These are phyloP conservation scores for Anagyrus pseudococci DNA, from an alignment of 2,888 invertebrate species.

Conservation along the genomic window DNA sequence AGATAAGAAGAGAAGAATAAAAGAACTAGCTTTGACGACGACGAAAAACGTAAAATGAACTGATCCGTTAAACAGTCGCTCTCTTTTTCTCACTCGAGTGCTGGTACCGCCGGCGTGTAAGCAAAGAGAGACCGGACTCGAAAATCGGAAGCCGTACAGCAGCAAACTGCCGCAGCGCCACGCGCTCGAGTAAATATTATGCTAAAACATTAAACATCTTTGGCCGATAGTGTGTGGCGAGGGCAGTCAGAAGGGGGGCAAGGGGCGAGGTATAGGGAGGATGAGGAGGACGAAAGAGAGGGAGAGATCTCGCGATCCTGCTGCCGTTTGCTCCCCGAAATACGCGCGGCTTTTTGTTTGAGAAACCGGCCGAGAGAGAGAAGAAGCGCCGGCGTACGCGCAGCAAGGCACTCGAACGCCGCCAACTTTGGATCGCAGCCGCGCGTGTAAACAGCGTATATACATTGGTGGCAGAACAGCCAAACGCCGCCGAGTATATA, in stretches of 20 bases:
- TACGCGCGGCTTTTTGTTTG: neutral
- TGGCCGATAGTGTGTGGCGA: conserved; percentile 43
- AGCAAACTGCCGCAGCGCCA: conserved; percentile 35
- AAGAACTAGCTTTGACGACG: too few relatives aligned
- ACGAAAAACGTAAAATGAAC: too few relatives aligned
- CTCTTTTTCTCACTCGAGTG: too few relatives aligned
- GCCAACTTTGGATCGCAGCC: neutral
- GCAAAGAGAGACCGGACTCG: neutral
- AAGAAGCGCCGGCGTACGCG: too few relatives aligned
- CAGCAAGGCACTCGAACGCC: neutral
- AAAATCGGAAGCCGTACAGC: conserved; percentile 48
- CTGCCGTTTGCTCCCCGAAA: neutral
- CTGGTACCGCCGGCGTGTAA: neutral
- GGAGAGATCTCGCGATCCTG: neutral
- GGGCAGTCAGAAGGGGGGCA: conserved; percentile 15
- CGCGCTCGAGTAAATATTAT: conserved; percentile 53
- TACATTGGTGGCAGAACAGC: too few relatives aligned
- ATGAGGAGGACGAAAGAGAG: neutral
- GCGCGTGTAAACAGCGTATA: neutral
- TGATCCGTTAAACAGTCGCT: too few relatives aligned
- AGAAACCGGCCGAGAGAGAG: too few relatives aligned
- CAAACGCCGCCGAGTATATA: neutral
- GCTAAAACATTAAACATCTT: conserved; percentile 56
- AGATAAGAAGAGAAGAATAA: too few relatives aligned
- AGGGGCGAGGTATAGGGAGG: conserved; percentile 3